Evolutionary conservation across 2,797 vertebrate species (phyloP).

Genomic region (Myoxocephalus aenaeus): DNA sequence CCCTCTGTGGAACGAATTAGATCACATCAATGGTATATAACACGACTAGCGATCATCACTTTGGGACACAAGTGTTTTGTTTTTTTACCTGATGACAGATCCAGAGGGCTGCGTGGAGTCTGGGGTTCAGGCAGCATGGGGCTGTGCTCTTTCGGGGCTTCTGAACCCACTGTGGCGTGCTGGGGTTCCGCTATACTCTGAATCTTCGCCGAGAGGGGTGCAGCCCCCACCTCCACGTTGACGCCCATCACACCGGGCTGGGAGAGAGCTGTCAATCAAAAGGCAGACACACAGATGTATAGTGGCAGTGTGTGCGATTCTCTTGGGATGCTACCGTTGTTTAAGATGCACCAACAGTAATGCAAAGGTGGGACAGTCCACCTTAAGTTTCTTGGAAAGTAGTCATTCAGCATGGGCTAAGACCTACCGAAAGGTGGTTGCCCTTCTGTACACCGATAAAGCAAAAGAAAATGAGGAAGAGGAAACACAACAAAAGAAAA

Average conservation of each 20-base stretch:
- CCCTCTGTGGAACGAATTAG: slow-evolving; percentile 41
- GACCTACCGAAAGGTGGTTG: no score
- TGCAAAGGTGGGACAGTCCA: not conserved
- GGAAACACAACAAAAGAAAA: not conserved
- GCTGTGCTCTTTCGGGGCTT: slow-evolving; percentile 55
- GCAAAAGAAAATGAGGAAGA: no score
- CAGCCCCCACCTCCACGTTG: slow-evolving; percentile 65
- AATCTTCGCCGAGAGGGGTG: slow-evolving; percentile 68
- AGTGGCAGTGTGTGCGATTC: not conserved
- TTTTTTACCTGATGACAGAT: slow-evolving; percentile 74
- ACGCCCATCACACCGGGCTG: slow-evolving; percentile 62
- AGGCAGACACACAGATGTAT: not conserved
- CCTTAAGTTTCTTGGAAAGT: no score
- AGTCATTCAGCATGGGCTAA: no score
- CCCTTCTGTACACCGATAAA: not conserved
- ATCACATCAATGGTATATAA: not conserved
- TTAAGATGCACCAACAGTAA: not conserved
- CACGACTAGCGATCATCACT: not conserved
- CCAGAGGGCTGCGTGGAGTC: slow-evolving; percentile 69
- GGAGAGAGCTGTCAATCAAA: slow-evolving; percentile 70
- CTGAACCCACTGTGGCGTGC: slow-evolving; percentile 53
- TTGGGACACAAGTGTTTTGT: not conserved
- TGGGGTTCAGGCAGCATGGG: slow-evolving; percentile 73
- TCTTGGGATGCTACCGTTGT: not conserved
- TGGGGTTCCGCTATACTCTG: slow-evolving; percentile 68